These are phyloP conservation scores for Parnassius apollo DNA, from an alignment of 2,888 invertebrate species.

Conservation along the genomic window DNA sequence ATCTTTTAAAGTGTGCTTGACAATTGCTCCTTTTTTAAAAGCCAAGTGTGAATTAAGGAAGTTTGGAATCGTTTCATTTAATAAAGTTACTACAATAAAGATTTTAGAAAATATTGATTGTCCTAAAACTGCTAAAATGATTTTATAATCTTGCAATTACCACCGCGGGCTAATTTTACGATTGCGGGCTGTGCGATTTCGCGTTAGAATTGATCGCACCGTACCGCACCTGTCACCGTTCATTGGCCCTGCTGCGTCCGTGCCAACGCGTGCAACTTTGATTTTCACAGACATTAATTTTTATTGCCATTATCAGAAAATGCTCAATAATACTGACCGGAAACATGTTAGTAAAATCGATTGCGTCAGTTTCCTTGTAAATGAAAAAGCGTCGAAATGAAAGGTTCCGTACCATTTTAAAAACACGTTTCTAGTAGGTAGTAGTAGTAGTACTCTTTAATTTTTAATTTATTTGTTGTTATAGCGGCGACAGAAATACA, in stretches of 20 bases:
- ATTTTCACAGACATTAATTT: conserved; percentile 34
- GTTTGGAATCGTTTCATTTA: no score
- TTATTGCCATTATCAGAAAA: conserved; percentile 25
- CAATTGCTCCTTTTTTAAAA: no score
- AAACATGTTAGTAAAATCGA: background rate
- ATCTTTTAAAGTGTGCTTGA: no score
- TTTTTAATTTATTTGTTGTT: no score
- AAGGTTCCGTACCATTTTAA: no score
- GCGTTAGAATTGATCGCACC: conserved; percentile 56
- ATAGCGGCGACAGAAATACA: no score
- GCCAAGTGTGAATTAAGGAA: no score
- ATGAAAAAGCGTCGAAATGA: background rate
- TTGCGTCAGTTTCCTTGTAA: background rate
- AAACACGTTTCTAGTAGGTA: no score
- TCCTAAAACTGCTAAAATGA: background rate
- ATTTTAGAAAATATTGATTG: no score
- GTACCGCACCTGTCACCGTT: conserved; percentile 70
- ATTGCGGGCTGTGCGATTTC: conserved; percentile 42
- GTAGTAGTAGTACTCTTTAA: no score
- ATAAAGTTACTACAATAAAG: no score
- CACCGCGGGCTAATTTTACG: conserved; percentile 35
- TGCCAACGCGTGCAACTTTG: conserved; percentile 55
- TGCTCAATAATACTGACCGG: background rate
- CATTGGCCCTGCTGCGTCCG: conserved; percentile 66
- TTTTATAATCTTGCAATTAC: conserved; percentile 4